Evolutionary conservation across 2,797 vertebrate species (phyloP).

Genomic region (Malacoctenus gilli): DNA sequence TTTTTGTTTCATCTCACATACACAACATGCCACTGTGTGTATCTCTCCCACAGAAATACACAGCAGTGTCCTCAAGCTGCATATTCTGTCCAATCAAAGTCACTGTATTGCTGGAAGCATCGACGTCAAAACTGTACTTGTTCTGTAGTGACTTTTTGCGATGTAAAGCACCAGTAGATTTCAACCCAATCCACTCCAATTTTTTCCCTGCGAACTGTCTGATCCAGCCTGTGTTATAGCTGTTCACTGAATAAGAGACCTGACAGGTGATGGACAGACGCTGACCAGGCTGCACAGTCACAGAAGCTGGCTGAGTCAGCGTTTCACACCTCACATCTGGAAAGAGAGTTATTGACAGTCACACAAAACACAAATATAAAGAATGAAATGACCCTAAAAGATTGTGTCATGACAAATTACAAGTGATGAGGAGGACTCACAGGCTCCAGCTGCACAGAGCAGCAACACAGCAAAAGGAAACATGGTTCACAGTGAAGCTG

Average conservation of each 20-base stretch:
- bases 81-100: slow-evolving; percentile 41
- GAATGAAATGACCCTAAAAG: too few relatives aligned
- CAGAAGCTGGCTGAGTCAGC: slow-evolving; percentile 12
- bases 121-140: neutral
- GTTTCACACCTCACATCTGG: slow-evolving; percentile 19
- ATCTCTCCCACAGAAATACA: slow-evolving; percentile 31
- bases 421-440: neutral
- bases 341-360: neutral
- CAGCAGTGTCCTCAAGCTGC: slow-evolving; percentile 31
- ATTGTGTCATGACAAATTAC: neutral
- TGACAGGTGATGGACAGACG: slow-evolving; percentile 44
- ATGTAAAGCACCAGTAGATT: neutral
- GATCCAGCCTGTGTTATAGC: slow-evolving; percentile 17
- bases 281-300: slow-evolving; percentile 23
- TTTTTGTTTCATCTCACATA: neutral
- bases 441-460: neutral
- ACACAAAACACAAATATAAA: too few relatives aligned
- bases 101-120: slow-evolving; percentile 13
- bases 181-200: slow-evolving; percentile 34
- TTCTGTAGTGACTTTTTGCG: slow-evolving; percentile 9
- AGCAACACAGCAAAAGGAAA: neutral
- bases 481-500: neutral
- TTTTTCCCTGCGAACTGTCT: slow-evolving; percentile 19
- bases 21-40: slow-evolving; percentile 11
- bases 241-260: slow-evolving; percentile 13